These are phyloP conservation scores for Antrozous pallidus DNA, from an alignment of 2,797 vertebrate genomes.

Conservation along the genomic window DNA sequence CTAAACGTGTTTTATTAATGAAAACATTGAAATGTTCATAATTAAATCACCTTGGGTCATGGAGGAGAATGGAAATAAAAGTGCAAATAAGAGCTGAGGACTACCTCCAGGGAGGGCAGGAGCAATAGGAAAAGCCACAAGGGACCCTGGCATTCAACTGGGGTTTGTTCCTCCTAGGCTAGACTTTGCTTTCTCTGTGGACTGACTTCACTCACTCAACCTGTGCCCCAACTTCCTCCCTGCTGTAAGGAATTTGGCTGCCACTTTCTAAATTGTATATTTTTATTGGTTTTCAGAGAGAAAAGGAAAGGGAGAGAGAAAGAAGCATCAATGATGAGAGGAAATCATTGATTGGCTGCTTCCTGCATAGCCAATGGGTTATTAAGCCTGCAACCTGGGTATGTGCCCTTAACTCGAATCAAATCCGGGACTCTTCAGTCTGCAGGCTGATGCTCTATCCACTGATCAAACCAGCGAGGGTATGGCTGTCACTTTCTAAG, in stretches of 20 bases:
- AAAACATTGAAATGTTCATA: neutral
- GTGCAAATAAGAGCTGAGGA: neutral
- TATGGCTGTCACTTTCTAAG: neutral
- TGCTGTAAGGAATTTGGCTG: too few species aligned
- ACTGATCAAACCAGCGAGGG: too few species aligned
- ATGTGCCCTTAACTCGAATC: too few species aligned
- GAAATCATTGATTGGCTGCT: too few species aligned
- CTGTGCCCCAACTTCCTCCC: accelerated
- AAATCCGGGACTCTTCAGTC: too few species aligned
- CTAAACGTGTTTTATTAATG: neutral
- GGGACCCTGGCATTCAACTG: accelerated
- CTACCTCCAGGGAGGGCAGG: neutral
- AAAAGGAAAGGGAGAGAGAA: too few species aligned
- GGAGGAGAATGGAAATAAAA: neutral
- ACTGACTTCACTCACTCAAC: neutral
- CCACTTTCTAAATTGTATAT: neutral
- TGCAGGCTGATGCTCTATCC: too few species aligned
- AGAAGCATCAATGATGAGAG: too few species aligned
- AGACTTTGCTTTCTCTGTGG: neutral
- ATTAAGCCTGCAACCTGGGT: too few species aligned
- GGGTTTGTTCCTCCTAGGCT: accelerated
- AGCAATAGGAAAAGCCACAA: too few species aligned
- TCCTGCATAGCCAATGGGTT: too few species aligned
- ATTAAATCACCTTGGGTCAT: neutral
- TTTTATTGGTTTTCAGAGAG: too few species aligned